These are phyloP conservation scores for Drosophila arawakana DNA, from an alignment of 1,140 invertebrate genomes.

Conservation along the genomic window DNA sequence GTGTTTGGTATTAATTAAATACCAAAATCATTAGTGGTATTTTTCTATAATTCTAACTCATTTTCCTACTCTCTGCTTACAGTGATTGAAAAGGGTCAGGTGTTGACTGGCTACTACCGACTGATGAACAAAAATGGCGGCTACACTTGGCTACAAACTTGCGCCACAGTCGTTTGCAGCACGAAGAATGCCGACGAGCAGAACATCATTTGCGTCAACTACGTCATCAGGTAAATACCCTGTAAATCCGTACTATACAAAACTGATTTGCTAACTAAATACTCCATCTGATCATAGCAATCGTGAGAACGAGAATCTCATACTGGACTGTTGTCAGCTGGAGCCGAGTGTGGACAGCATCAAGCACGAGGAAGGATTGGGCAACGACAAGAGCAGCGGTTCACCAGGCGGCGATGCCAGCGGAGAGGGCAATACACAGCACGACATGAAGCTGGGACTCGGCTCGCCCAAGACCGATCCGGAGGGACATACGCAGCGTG, in stretches of 20 bases:
- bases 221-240: slow-evolving; percentile 87
- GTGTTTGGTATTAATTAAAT: slow-evolving; percentile 84
- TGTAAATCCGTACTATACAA: no score
- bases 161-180: slow-evolving; percentile 97
- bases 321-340: slow-evolving; percentile 96
- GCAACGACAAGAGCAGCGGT: slow-evolving; percentile 93
- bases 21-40: background rate
- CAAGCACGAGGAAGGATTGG: slow-evolving; percentile 90
- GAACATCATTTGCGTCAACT: slow-evolving; percentile 98
- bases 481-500: slow-evolving; percentile 69
- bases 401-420: slow-evolving; percentile 92
- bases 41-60: background rate
- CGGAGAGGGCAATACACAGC: slow-evolving; percentile 74
- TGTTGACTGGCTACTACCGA: slow-evolving; percentile 97
- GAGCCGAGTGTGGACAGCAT: slow-evolving; percentile 91
- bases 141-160: slow-evolving; percentile 98
- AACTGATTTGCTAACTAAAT: no score
- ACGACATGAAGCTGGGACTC: slow-evolving; percentile 58
- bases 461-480: slow-evolving; percentile 71
- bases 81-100: slow-evolving; percentile 99
- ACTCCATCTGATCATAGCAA: slow-evolving; percentile 86
- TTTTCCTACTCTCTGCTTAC: slow-evolving; percentile 72
- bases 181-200: slow-evolving; percentile 98
- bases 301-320: slow-evolving; percentile 94
- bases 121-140: slow-evolving; percentile 98